Evolutionary conservation across 2,797 vertebrate species (phyloP), one percentile per base, ranked within the genome.

Genomic region (Crocodylus rhombifer): DNA sequence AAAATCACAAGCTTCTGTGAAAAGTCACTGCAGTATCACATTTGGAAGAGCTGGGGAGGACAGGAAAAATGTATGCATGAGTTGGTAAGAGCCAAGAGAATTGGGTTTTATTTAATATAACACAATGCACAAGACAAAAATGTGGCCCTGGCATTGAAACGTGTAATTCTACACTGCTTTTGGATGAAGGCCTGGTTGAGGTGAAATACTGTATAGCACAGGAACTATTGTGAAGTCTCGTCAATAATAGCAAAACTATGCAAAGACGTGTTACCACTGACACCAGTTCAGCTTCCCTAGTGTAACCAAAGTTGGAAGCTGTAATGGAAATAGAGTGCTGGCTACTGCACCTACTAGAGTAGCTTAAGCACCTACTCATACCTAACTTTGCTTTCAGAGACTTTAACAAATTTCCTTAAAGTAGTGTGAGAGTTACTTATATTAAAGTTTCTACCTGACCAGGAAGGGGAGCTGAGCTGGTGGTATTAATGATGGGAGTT

Each of bases 71-170:
- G 42, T 51, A 51, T 51, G 42, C 42, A 51, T 51, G 42, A 51
- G 42, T 51, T 51, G 42, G 42, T 51, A 51, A 51, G 42, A 51
- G 42, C 42, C 42, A 51, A 51, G 42, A 51, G 42, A 7, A 51
- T 10, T 51, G 10, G 42, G 42, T 51, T 9, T 51, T 51, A 51
- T 51, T 51, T 8, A 51, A 51, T 51, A 51, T 51, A 51, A 51
- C 42, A 11, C 42, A 51, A 51, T 51, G 42, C 42, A 51, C 42
- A 51, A 51, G 42, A 51, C 42, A 51, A 51, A 87, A 82, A 56
- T 57, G 84, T 51, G 90, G 62, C 13, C 93, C 83, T 88, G 90
- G 85, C 92, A 87, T 88, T 60, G 28, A 62, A 61, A 6, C 51
- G 62, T 30, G n/a, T 77, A 51, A 51, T 51, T 51, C 42, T 51